Evolutionary conservation across 2,888 invertebrate genomes (phyloP), one percentile per base, ranked within the genome.

Genomic region (Deilephila porcellus): DNA sequence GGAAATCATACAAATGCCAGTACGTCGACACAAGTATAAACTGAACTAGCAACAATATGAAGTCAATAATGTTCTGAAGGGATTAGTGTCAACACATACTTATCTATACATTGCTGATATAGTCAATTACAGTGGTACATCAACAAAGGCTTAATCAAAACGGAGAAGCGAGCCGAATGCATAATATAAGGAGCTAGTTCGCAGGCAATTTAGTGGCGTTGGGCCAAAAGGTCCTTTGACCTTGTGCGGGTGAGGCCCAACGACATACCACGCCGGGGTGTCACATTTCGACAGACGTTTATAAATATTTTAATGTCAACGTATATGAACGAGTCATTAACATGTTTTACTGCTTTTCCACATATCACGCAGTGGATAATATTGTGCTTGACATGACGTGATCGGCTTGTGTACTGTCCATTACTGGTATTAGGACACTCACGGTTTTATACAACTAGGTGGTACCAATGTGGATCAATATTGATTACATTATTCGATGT

Each of bases 151-250:
- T 78, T 78, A 82, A 83, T 83, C 78, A 80, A 81, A 84, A 83
- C 85, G 82, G 82, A 78, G 76, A 76, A 78, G 73, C 78, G 83
- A 83, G 82, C 81, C 79, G 81, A 78, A 83, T 87, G 85, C 84
- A 85, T 83, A 85, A 20, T 14, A 25, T 25, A 25, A 52, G 75
- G 77, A 56, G 56, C 56, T 79, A 78, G 82, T 86, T 86, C 83
- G 81, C 83, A 86, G 86, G 88, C 86, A 83, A 88, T 90, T 88
- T 88, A 88, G 85, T 86, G 82, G 82, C 82, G 79, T 72, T 76
- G 79, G 79, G 83, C 76, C 79, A 82, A 82, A 83, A 81, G 83
- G 80, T 83, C 84, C 79, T 79, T 81, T 85, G 86, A 90, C 88
- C 89, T 88, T 81, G 80, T 82, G 81, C 63, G 80, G 75, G 81